Conservation (phyloP, 30 jellyfish, hydroid and myxozoan species). For the Aurelia sp. region DNA sequence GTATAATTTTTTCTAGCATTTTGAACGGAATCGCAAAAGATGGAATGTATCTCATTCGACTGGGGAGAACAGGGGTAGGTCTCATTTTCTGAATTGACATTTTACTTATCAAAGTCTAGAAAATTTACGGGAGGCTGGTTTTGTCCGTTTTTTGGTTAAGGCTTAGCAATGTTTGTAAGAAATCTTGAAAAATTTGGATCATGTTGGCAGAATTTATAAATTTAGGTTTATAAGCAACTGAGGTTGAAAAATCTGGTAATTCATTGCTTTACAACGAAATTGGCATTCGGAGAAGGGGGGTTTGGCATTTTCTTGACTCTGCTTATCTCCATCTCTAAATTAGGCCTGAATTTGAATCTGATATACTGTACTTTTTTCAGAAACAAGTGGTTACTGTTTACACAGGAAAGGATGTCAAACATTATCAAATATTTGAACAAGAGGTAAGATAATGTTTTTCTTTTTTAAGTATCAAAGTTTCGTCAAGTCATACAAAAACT, state of each 20-base stretch:
- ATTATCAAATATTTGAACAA: slow-evolving; percentile 42
- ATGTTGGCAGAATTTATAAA: too few species aligned
- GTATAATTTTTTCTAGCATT: slow-evolving; percentile 16
- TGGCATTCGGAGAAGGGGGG: background rate
- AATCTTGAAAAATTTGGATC: too few species aligned
- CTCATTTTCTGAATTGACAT: background rate
- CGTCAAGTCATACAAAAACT: too few species aligned
- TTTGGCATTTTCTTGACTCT: too few species aligned
- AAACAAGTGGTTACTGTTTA: slow-evolving; percentile 34
- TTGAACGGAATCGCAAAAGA: slow-evolving; percentile 19
- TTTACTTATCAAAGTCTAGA: background rate
- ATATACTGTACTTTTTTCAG: background rate
- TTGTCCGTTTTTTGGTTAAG: background rate
- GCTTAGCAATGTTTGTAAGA: background rate
- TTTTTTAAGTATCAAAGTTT: background rate
- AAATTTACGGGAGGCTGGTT: background rate
- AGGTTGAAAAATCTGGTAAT: too few species aligned
- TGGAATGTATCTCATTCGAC: slow-evolving; percentile 64
- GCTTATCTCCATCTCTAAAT: too few species aligned
- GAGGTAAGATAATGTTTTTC: slow-evolving; percentile 1
- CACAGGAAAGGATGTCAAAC: slow-evolving; percentile 21
- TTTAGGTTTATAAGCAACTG: background rate
- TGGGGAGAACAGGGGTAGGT: slow-evolving; percentile 64
- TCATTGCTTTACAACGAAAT: too few species aligned
- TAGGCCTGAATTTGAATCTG: too few species aligned